A percentile compares a stretch with the other conserved stretches of the same genome.
Conservation (phyloP, 2,113 vertebrate species). For the Pseudorasbora parva region DNA sequence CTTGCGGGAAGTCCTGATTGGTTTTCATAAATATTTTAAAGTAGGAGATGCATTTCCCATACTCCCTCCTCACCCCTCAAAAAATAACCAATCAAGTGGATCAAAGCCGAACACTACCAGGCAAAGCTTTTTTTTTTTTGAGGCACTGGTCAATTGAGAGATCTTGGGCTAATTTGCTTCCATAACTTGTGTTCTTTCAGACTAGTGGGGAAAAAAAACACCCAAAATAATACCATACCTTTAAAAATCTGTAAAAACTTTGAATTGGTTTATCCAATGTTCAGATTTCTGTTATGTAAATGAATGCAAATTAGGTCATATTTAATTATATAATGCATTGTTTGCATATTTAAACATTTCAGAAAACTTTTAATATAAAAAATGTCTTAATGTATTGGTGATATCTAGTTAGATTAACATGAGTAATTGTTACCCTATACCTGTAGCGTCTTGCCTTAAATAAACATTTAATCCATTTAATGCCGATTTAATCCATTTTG, state of each 20-base stretch:
- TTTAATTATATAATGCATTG: not conserved
- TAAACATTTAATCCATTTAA: no score
- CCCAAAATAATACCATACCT: no score
- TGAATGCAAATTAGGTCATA: not conserved
- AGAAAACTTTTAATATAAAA: not conserved
- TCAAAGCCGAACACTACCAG: not conserved
- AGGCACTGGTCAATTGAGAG: not conserved
- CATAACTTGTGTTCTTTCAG: no score
- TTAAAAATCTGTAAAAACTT: no score
- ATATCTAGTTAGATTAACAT: no score
- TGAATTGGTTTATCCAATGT: not conserved
- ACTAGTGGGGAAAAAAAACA: no score
- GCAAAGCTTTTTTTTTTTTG: not conserved
- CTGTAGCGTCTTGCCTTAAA: no score
- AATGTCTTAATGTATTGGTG: not conserved
- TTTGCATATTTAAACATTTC: not conserved
- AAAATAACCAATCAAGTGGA: not conserved
- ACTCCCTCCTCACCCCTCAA: not conserved
- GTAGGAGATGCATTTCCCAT: slow-evolving; percentile 35
- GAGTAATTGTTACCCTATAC: no score
- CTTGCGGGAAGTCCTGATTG: slow-evolving; percentile 36
- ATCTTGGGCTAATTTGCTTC: not conserved
- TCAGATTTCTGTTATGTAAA: not conserved
- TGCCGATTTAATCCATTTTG: no score
- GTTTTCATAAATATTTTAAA: slow-evolving; percentile 50